Base-by-base conservation (phyloP, 2,888 invertebrate genomes). In the Cataglyphis cursor region DNA sequence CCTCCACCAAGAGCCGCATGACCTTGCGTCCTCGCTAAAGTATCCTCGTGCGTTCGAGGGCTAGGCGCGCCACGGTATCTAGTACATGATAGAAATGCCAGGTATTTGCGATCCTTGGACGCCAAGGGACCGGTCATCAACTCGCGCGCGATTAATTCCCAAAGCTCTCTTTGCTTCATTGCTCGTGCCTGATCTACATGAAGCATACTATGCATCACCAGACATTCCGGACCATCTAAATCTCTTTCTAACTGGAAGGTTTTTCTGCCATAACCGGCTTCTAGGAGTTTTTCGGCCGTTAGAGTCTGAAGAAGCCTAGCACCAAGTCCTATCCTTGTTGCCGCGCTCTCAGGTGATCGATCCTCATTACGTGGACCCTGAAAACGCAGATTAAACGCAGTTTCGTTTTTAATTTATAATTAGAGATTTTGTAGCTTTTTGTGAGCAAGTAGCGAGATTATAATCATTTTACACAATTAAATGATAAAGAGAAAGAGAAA, bases 1-100 rank as follows among this genome's bases (percentile, higher is more conserved):
- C 99, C 99, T 21, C 98, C 98, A 57, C 99, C 99, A 82, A 99
- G 95, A 0, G 99, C 99, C n/a, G 98, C 98, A 94, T 98, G 97
- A 0, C 97, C 98, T 93, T 97, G 96, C 9, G 97, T 97, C 87
- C 97, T 95, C 1, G 96, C 96, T 90, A 97, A 95, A 44, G 97
- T 96, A 93, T 97, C 97, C 72, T 97, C 96, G 93, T 97, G 97
- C 0, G 96, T 96, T 94, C 96, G 96, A 64, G 96, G 96, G 87
- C 96, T 96, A 70, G 96, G 96, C 3, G 96, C 95, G 6, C 97
- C 97, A 91, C 96, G 95, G 94, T 97, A 98, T 91, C 97, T 96
- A 0, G 99, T 98, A 94, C 98, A 98, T 0, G 98, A 98, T 88
- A 99, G 96, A 93, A 99, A 99, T 0, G 97, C 98, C 82, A 99